Base-by-base conservation (phyloP, 2,888 invertebrate species). In the Pristionchus maxplancki region DNA sequence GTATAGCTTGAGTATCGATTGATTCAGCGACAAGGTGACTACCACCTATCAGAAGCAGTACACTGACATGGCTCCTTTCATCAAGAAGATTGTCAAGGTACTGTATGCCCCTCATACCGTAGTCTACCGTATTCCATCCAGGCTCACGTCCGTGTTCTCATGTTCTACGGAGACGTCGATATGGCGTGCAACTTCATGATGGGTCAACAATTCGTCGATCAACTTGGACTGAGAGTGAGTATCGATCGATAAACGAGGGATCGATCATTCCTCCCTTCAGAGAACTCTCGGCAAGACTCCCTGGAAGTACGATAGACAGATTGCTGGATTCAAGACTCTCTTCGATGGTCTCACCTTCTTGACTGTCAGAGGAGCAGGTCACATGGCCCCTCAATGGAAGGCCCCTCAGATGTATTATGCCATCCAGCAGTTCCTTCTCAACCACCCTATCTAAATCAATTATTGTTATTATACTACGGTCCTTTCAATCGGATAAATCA, bases 251-350 rank as follows among this genome's bases (percentile, higher is more conserved):
- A 11, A 20, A 31, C 8, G 9, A 34, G 1, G 4, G 34, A 67
- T 67, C 20, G 34, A 15, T 67, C 11, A 1, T 2, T 15, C 28
- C 37, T 40, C n/a, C 37, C 91, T 91, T 62, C 90, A 93, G 91
- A 89, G 93, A 44, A 91, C 90, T 20, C 90, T 94, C 31, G 91
- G 91, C 87, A 94, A 94, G 90, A 93, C 93, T 34, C 94, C 94
- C 34, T 95, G 95, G 95, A 94, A 94, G 89, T 93, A 91, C 89
- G 93, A 94, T 89, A 89, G 93, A 31, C 95, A 95, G 90, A 93
- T 95, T 82, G 95, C 95, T 87, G 95, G 95, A 28, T 95, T 94
- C 92, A 93, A 94, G 81, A 95, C 95, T 11, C 90, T 93, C 78
- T 95, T 93, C 91, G 91, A 93, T 37, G 94, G 94, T 15, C 90